Conservation (phyloP, 2,888 invertebrate genomes). For the Trichacis sp. region DNA sequence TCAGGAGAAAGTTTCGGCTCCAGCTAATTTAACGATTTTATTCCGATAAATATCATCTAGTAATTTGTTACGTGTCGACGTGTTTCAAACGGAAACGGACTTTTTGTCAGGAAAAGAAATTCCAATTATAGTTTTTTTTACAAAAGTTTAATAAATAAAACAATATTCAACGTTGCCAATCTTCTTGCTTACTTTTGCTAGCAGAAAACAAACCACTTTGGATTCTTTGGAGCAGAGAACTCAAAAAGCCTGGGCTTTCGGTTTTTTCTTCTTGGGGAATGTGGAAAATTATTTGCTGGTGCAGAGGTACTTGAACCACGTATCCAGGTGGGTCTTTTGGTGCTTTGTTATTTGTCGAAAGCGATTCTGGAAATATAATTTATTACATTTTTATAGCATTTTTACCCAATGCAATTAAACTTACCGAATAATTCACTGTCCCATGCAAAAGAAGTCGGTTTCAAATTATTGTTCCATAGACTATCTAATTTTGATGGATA, state of each 20-base stretch:
- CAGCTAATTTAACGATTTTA: neutral
- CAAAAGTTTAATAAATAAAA: constrained; percentile 2
- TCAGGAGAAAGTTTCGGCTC: constrained; percentile 23
- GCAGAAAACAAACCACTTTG: constrained; percentile 37
- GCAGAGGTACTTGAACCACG: constrained; percentile 48
- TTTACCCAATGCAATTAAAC: too few species aligned
- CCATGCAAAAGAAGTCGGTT: constrained; percentile 22
- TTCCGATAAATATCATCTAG: neutral
- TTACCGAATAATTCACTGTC: constrained; percentile 30
- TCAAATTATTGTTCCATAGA: constrained; percentile 19
- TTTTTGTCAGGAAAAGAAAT: neutral
- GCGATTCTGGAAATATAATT: neutral
- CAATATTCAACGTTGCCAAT: neutral
- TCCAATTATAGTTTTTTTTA: neutral
- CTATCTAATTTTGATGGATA: constrained; percentile 27
- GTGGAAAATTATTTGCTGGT: constrained; percentile 50
- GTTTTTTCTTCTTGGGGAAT: constrained; percentile 33
- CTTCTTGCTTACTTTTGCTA: neutral
- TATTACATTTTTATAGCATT: too few species aligned
- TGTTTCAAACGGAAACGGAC: neutral
- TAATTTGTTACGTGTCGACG: too few species aligned
- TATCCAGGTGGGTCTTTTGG: constrained; percentile 12
- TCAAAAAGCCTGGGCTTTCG: constrained; percentile 31
- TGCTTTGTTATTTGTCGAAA: neutral
- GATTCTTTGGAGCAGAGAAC: constrained; percentile 49